Conservation (phyloP, 2,113 vertebrate genomes). For the Natator depressus region DNA sequence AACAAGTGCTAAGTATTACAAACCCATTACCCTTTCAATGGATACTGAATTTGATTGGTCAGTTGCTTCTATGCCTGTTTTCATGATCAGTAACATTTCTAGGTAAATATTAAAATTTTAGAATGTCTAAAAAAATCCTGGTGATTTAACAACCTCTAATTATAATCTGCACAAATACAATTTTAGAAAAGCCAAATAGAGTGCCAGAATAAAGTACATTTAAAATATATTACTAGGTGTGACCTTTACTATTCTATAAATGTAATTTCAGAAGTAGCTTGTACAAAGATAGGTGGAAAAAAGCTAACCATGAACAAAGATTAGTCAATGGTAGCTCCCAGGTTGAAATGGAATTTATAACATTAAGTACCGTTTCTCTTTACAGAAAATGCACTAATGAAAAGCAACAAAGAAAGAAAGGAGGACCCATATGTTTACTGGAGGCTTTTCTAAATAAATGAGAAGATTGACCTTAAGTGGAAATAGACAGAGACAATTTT, state of each 20-base stretch:
- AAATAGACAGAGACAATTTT: background rate
- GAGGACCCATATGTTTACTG: background rate
- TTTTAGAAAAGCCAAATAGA: background rate
- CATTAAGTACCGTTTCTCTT: background rate
- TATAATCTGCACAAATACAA: background rate
- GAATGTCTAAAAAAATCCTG: background rate
- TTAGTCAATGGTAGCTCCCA: background rate
- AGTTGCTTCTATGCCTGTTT: background rate
- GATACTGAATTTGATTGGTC: background rate
- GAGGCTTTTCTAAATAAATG: background rate
- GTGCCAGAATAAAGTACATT: background rate
- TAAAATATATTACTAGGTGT: background rate
- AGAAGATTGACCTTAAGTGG: background rate
- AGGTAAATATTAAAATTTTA: background rate
- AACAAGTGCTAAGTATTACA: background rate
- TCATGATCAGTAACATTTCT: background rate
- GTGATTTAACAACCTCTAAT: background rate
- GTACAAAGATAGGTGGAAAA: background rate
- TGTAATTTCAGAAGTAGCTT: background rate
- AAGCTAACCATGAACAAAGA: background rate
- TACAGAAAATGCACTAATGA: background rate
- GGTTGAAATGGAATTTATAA: background rate
- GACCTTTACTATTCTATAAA: constrained; percentile 12
- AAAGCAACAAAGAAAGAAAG: background rate
- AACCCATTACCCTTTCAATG: background rate